Percentiles rank a stretch among this genome's conserved stretches.
Conservation (phyloP, 2,888 invertebrate genomes). For the Lapara coniferarum region DNA sequence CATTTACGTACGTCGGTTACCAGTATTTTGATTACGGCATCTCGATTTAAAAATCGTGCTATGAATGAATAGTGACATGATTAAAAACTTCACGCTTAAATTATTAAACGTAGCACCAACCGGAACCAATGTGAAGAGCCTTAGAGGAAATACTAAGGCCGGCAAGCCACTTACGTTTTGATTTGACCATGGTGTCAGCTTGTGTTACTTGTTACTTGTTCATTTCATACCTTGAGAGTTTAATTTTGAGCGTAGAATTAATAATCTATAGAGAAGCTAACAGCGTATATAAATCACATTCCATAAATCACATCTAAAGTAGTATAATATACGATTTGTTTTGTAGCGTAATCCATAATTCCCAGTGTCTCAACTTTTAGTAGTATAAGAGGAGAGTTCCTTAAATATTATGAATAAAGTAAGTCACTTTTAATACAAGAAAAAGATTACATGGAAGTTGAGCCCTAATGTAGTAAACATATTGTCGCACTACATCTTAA, state of each 20-base stretch:
- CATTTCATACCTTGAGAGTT: conserved; percentile 29
- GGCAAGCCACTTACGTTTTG: conserved; percentile 49
- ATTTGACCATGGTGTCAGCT: conserved; percentile 66
- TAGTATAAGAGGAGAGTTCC: too few species aligned
- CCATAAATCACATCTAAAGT: too few species aligned
- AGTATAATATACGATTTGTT: too few species aligned
- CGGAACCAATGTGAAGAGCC: conserved; percentile 66
- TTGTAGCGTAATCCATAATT: too few species aligned
- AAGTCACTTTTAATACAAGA: too few species aligned
- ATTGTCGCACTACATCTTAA: too few species aligned
- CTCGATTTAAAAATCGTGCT: not conserved
- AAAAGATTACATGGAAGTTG: too few species aligned
- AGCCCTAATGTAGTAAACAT: too few species aligned
- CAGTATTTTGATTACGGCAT: not conserved
- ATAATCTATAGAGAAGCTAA: too few species aligned
- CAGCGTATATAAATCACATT: too few species aligned
- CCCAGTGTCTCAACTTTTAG: too few species aligned
- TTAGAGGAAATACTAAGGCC: conserved; percentile 56
- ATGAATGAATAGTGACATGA: conserved; percentile 2
- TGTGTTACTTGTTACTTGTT: conserved; percentile 34
- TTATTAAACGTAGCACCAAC: conserved; percentile 32
- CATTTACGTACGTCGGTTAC: not conserved
- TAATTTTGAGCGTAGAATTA: not conserved
- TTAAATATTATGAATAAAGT: too few species aligned
- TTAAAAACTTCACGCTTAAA: conserved; percentile 31